These are phyloP conservation scores for Pyrochroa serraticornis DNA, from an alignment of 2,888 invertebrate species.

Conservation along the genomic window DNA sequence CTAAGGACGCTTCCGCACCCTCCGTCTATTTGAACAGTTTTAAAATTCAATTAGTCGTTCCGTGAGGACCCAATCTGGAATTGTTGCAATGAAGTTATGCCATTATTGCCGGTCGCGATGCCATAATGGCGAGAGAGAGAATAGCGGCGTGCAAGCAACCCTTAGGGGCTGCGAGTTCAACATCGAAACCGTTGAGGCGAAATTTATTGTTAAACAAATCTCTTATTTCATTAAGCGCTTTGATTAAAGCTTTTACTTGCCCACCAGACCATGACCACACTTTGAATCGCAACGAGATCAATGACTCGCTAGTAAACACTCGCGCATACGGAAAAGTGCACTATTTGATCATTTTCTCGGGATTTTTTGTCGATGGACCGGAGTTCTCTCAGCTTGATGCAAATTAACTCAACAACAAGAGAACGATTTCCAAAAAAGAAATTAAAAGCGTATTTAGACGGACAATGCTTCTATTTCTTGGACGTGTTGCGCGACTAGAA, in stretches of 20 bases:
- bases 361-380: no score
- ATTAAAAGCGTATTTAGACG: no score
- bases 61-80: neutral
- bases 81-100: conserved; percentile 6
- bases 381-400: no score
- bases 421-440: no score
- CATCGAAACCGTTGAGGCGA: conserved; percentile 46
- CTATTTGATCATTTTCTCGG: no score
- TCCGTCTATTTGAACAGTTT: neutral
- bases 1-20: neutral
- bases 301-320: conserved; percentile 25
- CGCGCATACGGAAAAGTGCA: no score
- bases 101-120: neutral
- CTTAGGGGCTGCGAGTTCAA: conserved; percentile 42
- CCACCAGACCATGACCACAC: conserved; percentile 51
- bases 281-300: conserved; percentile 32
- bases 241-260: conserved; percentile 53
- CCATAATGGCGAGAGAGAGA: neutral
- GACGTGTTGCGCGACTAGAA: no score
- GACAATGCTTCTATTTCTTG: no score
- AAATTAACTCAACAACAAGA: no score
- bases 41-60: conserved; percentile 7
- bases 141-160: conserved; percentile 18
- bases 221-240: conserved; percentile 55
- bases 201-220: conserved; percentile 54